These are phyloP conservation scores for Leucopsar rothschildi DNA, from an alignment of 2,113 vertebrate species.

Conservation along the genomic window DNA sequence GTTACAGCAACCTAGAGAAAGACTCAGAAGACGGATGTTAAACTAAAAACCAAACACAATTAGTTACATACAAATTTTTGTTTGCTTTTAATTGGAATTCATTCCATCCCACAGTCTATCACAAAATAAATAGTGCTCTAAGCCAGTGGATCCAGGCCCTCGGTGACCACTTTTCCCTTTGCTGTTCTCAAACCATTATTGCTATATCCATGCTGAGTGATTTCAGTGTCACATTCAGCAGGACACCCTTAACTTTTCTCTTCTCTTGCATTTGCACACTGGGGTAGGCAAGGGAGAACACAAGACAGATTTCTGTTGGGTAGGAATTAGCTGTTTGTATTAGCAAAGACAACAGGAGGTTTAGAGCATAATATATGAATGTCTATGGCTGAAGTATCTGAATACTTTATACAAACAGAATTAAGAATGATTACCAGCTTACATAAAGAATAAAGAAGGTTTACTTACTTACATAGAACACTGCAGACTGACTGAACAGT, in stretches of 20 bases:
- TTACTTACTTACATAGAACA: neutral
- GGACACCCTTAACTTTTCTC: neutral
- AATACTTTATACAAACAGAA: neutral
- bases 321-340: neutral
- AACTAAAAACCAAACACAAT: neutral
- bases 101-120: neutral
- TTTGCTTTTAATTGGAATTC: neutral
- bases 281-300: neutral
- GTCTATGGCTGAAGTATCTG: neutral
- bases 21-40: neutral
- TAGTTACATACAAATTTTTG: neutral
- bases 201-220: neutral
- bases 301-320: neutral
- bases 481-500: neutral
- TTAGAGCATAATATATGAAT: neutral
- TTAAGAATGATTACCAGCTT: neutral
- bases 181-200: neutral
- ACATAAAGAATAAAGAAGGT: neutral
- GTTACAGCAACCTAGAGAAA: neutral
- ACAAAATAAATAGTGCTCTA: neutral
- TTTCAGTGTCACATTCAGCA: neutral
- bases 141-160: neutral
- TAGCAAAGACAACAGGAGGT: neutral
- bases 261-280: neutral
- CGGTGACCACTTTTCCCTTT: neutral